These are phyloP conservation scores for Leptoclinus maculatus DNA, from an alignment of 2,797 vertebrate genomes.

Conservation along the genomic window DNA sequence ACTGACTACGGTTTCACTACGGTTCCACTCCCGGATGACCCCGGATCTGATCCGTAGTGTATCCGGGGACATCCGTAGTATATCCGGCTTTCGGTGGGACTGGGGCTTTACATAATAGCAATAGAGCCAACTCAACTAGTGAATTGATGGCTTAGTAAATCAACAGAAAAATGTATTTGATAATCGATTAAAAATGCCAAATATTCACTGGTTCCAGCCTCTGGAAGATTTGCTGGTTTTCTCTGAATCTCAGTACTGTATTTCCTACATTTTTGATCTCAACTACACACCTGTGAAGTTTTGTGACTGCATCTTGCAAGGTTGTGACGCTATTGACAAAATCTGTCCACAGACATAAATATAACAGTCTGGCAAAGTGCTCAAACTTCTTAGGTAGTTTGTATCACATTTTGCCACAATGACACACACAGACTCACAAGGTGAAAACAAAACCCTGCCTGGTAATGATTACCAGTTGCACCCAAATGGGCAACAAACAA, in stretches of 20 bases:
- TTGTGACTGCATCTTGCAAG: neutral
- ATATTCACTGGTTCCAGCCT: neutral
- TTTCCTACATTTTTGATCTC: neutral
- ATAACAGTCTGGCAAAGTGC: neutral
- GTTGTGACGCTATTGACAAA: neutral
- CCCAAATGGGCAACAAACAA: neutral
- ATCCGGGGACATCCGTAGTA: too few relatives aligned
- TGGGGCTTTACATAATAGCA: neutral
- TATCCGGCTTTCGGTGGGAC: too few relatives aligned
- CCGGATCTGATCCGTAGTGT: too few relatives aligned
- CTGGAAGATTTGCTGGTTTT: neutral
- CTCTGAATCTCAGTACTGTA: neutral
- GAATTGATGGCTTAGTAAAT: neutral
- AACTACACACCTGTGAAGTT: neutral
- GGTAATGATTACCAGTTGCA: neutral
- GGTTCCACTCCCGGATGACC: too few relatives aligned
- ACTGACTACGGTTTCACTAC: too few relatives aligned
- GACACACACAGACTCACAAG: neutral
- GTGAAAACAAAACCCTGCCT: neutral
- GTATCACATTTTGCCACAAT: neutral
- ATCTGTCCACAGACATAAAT: neutral
- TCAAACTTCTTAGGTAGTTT: neutral
- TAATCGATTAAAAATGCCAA: neutral
- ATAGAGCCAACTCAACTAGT: neutral
- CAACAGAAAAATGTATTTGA: neutral